A percentile compares a stretch with the other conserved stretches of the same genome.
phyloP scores from a whole-genome alignment of 2,113 vertebrate species.

The Antechinus flavipes region DNA sequence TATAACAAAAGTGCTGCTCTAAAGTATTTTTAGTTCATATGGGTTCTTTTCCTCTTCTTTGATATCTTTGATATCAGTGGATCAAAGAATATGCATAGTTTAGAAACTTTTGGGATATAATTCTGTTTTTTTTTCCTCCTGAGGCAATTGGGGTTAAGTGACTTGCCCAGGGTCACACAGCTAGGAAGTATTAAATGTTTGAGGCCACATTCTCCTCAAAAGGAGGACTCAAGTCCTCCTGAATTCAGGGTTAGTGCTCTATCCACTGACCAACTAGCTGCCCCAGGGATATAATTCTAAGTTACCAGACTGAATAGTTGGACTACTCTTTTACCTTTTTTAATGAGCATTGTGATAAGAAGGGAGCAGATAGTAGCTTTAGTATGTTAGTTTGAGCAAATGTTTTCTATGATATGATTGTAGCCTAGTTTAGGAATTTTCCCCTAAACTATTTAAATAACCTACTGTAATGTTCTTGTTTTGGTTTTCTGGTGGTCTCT shows the following conservation, averaged over 20 bases:
- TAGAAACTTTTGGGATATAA: not conserved
- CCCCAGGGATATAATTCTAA: not conserved
- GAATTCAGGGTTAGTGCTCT: no score
- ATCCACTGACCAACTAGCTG: no score
- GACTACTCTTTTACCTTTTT: not conserved
- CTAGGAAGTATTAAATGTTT: no score
- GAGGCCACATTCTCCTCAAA: no score
- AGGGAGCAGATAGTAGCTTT: not conserved
- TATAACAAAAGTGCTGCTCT: not conserved
- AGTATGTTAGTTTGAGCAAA: no score
- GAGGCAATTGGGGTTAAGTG: no score
- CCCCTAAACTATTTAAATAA: not conserved
- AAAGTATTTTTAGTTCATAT: not conserved
- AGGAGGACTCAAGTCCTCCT: no score
- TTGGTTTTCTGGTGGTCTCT: no score
- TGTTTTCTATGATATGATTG: not conserved
- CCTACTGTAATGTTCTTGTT: no score
- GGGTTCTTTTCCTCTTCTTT: not conserved
- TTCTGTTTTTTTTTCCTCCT: not conserved
- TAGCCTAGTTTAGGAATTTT: not conserved
- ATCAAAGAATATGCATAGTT: not conserved
- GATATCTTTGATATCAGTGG: not conserved
- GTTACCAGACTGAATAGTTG: not conserved
- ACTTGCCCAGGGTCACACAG: no score
- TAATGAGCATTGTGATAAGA: not conserved